Base-by-base conservation (phyloP, 2,113 vertebrate species). In the Otis tarda region DNA sequence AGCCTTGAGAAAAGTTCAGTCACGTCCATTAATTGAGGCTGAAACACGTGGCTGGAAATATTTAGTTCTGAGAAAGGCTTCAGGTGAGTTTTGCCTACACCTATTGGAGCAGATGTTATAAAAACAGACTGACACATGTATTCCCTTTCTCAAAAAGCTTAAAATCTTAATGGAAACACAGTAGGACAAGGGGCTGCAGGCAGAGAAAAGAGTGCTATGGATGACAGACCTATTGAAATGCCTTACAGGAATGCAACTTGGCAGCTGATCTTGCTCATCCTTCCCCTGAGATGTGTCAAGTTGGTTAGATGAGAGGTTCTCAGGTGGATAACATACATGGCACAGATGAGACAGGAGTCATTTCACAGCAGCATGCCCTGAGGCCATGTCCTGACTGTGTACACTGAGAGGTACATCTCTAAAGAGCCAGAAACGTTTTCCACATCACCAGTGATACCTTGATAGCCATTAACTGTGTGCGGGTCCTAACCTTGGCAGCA, bases 241-340 rank as follows among this genome's bases (percentile, higher is more conserved):
- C 43, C 74, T 90, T 75, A 21, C 61, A 71, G 43, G 47, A 82
- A 91, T 47, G 45, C 4, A 33, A 85, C 83, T 84, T 82, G 92
- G 64, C 94, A 95, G 78, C 49, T 87, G 74, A 91, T 95, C 92
- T 93, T 94, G 78, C 61, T 91, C 82, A 68, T 76, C 49, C 43
- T 90, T 87, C 61, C 69, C 60, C 24, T 56, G 69, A 84, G 90
- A 82, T 31, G 35, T 45, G 65, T 87, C 2, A 0, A 35, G 56
- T 12, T 82, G 25, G 13, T 64, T 83, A 78, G 52, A 79, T 85
- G 69, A 87, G 65, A 43, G 30, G 37, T 67, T 89, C 81, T 97
- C 74, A 60, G 70, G 70, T 87, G 70, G 82, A 35, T 18, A 30
- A 47, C 60, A 6, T 31, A 53, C 43, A 60, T 85, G 61, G 53